Conservation (phyloP, 2,888 invertebrate species). For the Agriopis aurantiaria region DNA sequence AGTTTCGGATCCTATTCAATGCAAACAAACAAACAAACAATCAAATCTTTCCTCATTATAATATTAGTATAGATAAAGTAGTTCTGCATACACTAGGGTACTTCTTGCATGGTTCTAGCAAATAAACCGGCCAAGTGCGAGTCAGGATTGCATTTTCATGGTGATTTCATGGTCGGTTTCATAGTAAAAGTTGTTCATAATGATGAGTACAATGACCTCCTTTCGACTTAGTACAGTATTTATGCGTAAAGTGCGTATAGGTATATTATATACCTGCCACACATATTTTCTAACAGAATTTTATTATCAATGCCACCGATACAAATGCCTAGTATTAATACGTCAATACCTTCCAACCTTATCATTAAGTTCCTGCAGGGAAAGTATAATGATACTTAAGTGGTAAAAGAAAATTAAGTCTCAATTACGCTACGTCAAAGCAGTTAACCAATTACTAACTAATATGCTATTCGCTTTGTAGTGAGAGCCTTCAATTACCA, state of each 20-base stretch:
- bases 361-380: constrained; percentile 4
- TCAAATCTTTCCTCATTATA: too few relatives aligned
- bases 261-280: neutral
- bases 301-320: neutral
- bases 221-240: too few relatives aligned
- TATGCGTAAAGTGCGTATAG: neutral
- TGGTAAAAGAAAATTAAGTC: constrained; percentile 18
- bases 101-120: too few relatives aligned
- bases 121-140: too few relatives aligned
- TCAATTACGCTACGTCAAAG: constrained; percentile 27
- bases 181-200: too few relatives aligned
- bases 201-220: too few relatives aligned
- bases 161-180: too few relatives aligned
- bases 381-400: constrained; percentile 10
- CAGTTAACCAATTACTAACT: constrained; percentile 17
- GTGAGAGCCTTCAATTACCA: constrained; percentile 48
- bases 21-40: too few relatives aligned
- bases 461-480: constrained; percentile 36
- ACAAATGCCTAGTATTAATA: constrained; percentile 10
- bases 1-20: too few relatives aligned
- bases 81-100: neutral
- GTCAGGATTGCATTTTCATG: too few relatives aligned
- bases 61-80: too few relatives aligned
- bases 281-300: neutral
- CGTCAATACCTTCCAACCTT: constrained; percentile 4